Evolutionary conservation across 1,140 invertebrate genomes (phyloP), one percentile per base, ranked within the genome.

Genomic region (Pissodes strobi): DNA sequence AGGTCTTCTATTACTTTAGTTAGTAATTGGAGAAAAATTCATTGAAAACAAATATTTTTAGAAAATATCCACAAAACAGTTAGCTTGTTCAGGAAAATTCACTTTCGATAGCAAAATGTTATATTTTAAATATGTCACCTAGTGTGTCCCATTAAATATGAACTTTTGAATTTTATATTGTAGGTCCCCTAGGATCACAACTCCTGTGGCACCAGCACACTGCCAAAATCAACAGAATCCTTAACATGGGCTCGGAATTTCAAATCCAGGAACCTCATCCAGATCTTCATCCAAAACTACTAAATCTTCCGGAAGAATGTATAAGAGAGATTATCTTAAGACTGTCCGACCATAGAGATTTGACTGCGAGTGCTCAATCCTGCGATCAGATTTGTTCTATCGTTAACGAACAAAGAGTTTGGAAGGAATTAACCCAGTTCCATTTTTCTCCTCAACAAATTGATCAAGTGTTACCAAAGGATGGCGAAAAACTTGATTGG

Each of bases 231-330:
- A 87, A 91, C 65, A 84, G 90, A 68, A 95, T 96, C 73, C 84
- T 91, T 65, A 84, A 86, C 61, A 92, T 94, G 71, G 90, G 93
- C 13, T 87, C 88, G 64, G 85, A 86, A 67, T 92, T 95, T 66
- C 82, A 87, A 68, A 91, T 92, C 62, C 83, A 84, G 61, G 88
- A 89, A 83, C 90, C 92, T 15, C 87, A 89, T 70, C 90, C 92
- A 62, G 88, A 94, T 77, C 88, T 89, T 55, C 85, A 87, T 71
- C 88, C 91, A 8, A 92, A 91, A 72, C 85, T 98, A 72, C 85
- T 92, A 38, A 91, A 98, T 76, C 82, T 99, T 45, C 97, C 97
- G 17, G 89, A 93, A 73, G 97, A 98, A 78, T 94, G 95, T 73
- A 86, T 98, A 34, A 86, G 95, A 37, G 90, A 95, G 77, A 92